Conservation (phyloP, 2,113 vertebrate species). For the Antigone vipio region DNA sequence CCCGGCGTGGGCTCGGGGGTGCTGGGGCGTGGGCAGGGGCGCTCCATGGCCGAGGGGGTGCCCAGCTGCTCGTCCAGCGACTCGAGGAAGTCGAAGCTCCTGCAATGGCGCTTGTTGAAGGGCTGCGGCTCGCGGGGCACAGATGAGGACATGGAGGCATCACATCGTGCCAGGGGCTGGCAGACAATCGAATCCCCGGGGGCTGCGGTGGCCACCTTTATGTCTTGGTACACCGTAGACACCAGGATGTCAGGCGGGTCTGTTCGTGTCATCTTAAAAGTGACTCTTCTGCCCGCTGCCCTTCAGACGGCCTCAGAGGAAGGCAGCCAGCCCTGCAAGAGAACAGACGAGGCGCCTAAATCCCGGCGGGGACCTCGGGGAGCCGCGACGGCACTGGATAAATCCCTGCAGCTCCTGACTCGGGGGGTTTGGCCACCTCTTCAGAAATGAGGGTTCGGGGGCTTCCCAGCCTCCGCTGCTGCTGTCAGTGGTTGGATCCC, state of each 20-base stretch:
- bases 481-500: neutral
- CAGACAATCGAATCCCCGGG: constrained; percentile 68
- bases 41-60: constrained; percentile 75
- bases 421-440: neutral
- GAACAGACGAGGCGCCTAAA: neutral
- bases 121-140: constrained; percentile 79
- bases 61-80: constrained; percentile 85
- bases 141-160: constrained; percentile 84
- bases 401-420: neutral
- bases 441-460: neutral
- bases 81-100: constrained; percentile 95
- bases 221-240: constrained; percentile 90
- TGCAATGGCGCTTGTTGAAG: constrained; percentile 95
- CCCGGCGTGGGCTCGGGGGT: constrained; percentile 64
- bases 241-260: constrained; percentile 94
- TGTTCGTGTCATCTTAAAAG: constrained; percentile 96
- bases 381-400: accelerated
- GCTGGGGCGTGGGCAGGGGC: constrained; percentile 60
- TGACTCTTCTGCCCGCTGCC: constrained; percentile 63
- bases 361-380: neutral
- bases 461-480: neutral
- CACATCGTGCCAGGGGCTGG: constrained; percentile 80
- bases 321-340: constrained; percentile 42
- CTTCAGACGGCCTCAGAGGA: constrained; percentile 79
- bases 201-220: constrained; percentile 79